Base-by-base conservation (phyloP, 1,140 invertebrate genomes). In the Drosophila sp. region DNA sequence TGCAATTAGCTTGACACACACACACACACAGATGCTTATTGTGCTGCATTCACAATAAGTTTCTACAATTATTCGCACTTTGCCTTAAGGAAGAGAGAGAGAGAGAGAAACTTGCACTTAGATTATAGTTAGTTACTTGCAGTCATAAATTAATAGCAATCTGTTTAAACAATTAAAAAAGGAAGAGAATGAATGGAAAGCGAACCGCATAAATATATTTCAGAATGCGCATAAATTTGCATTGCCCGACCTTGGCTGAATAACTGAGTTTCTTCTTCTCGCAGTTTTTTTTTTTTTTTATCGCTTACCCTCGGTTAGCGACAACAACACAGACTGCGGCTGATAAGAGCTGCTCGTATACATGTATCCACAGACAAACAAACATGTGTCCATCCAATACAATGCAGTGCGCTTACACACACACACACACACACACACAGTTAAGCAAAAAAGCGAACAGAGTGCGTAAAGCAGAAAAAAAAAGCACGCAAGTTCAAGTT, bases 191-290 rank as follows among this genome's bases (percentile, higher is more conserved):
- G 10, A 63, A n/a, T 11, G 44, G 10, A 29, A 47, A 32, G 33
- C 61, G 60, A 44, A 40, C 66, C 66, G 76, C 83, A 86, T 87
- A 86, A 86, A 85, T 86, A 50, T 25, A 83, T 79, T 47, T 76
- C 65, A 57, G 66, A 87, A 77, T 85, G 82, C 66, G 82, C 82
- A 85, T 85, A 79, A 81, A 86, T 86, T 86, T 82, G 83, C 83
- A 87, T 82, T 27, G 79, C 57, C 23, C 68, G 79, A 79, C 82
- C 82, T 85, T 85, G 82, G 69, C 65, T 56, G 72, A 47, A 55
- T 47, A 54, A 58, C 50, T 54, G 29, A 57, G 56, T 70, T 60
- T 60, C 44, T 38, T 6, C 29, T 57, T 7, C 57, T 38, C 11
- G 17, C 17, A 17, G 30, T 4, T 30, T 30, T 30, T 30, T 30